Base-by-base conservation (phyloP, 2,113 vertebrate genomes). In the Ptyas mucosa region DNA sequence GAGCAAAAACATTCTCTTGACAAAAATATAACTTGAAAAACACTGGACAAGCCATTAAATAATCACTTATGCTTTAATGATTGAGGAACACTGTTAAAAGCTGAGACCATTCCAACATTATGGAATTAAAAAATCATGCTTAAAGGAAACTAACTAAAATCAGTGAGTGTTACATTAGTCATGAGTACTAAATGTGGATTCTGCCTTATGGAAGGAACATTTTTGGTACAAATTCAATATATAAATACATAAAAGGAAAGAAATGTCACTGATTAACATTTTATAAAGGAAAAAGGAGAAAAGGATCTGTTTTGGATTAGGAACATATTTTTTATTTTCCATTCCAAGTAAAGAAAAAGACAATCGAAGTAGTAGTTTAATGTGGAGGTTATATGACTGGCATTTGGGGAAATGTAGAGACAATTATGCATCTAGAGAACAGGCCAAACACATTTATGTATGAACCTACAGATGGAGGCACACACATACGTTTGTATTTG, bases 21-120 rank as follows among this genome's bases (percentile, higher is more conserved):
- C 87, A 49, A 8, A 95, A 81, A 90, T 87, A 85, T 89, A n/a
- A 64, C 21, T 49, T 64, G 23, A 92, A 64, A 61, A 85, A 54
- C 21, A 64, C 24, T 64, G 11, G 26, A n/a, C 61, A 64, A 29
- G 61, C 11, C 58, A 57, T 57, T 57, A 21, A 57, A 61, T 43
- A 49, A 20, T 57, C 10, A 51, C 29, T 23, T 29, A 49, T 85
- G 7, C 18, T 52, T 54, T 90, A 51, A 90, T 61, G 14, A 52
- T 39, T 86, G 20, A 86, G 43, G 9, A 29, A 91, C 5, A 24
- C 4, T 34, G 24, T 51, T 57, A 14, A 85, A 24, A 8, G 23
- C 34, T 26, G 34, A 91, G 3, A 1, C 23, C 14, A 7, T 87
- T 87, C 49, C 26, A 53, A 53, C 26, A 8, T 52, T 86, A 49